Evolutionary conservation across 2,797 vertebrate genomes (phyloP), one percentile per base, ranked within the genome.

Genomic region (Anableps anableps): DNA sequence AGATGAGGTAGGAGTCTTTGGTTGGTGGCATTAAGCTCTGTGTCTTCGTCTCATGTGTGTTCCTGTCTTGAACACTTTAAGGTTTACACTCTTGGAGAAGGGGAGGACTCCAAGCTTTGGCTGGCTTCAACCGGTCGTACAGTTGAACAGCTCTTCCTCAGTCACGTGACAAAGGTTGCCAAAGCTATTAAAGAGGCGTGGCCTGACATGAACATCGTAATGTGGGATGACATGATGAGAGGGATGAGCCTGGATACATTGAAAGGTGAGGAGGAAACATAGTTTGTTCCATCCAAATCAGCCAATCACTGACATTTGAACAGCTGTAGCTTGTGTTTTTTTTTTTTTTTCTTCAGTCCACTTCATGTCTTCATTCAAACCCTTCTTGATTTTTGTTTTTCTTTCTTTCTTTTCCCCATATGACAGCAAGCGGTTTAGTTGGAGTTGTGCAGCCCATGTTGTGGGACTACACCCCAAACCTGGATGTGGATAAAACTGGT

Each of bases 141-240:
- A 1, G 93, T 91, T 45, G 96, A 97, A 81, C 93, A 96, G 50
- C 95, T 99, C 62, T 99, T 97, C 83, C 93, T 99, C 68, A 93
- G 88, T 86, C 98, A 99, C 58, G 90, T 99, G 74, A 96, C 92
- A 88, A 96, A 95, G 0, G 95, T 99, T 73, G 97, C 96, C 73
- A 94, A 91, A 78, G 95, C 90, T 0, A 75, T 98, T 84, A 93
- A 85, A 80, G 92, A 94, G 0, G 88, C 45, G 0, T 95, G 97
- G 89, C 96, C 98, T 0, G 50, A 81, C 11, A 93, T 97, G 55
- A 96, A 68, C 0, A 90, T 97, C 62, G 91, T 99, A 7, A 95
- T 98, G 93, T 99, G 99, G 99, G 99, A 99, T 5, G 98, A 99
- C 87, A 99, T 99, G 98, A 95, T 99, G 79, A 96, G 98, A 79